Evolutionary conservation across 2,113 vertebrate genomes (phyloP).

Genomic region (Atrichornis clamosus): DNA sequence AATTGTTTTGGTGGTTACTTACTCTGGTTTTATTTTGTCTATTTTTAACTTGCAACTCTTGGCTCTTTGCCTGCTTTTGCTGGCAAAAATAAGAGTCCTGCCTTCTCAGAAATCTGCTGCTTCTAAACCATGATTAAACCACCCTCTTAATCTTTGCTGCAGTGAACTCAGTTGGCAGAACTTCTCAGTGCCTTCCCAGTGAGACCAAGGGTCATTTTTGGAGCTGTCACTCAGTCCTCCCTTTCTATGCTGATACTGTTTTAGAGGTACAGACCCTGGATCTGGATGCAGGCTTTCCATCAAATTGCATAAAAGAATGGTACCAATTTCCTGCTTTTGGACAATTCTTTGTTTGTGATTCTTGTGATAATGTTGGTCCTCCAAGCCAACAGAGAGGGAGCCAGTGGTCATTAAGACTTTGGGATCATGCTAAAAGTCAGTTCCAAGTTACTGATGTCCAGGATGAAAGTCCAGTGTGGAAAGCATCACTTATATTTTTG

Average conservation of each 20-base stretch:
- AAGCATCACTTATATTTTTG: neutral
- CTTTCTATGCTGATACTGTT: neutral
- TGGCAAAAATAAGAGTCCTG: slow-evolving; percentile 6
- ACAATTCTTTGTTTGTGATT: neutral
- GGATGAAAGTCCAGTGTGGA: neutral
- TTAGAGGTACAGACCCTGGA: neutral
- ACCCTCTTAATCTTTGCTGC: neutral
- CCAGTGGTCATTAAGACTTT: neutral
- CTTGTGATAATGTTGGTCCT: neutral
- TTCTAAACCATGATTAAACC: neutral
- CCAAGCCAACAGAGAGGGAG: neutral
- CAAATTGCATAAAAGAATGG: neutral
- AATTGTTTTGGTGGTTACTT: slow-evolving; percentile 64
- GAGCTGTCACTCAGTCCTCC: neutral
- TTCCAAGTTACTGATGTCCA: neutral
- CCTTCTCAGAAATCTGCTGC: slow-evolving; percentile 5
- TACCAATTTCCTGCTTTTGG: neutral
- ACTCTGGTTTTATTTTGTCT: slow-evolving; percentile 54
- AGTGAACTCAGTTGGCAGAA: neutral
- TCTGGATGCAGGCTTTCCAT: neutral
- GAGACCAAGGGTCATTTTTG: neutral
- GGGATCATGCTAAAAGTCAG: neutral
- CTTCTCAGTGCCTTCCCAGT: neutral
- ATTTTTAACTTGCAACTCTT: slow-evolving; percentile 43
- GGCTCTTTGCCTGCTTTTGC: slow-evolving; percentile 26